Evolutionary conservation across 2,113 vertebrate species (phyloP).

Genomic region (Pyrgilauda ruficollis): DNA sequence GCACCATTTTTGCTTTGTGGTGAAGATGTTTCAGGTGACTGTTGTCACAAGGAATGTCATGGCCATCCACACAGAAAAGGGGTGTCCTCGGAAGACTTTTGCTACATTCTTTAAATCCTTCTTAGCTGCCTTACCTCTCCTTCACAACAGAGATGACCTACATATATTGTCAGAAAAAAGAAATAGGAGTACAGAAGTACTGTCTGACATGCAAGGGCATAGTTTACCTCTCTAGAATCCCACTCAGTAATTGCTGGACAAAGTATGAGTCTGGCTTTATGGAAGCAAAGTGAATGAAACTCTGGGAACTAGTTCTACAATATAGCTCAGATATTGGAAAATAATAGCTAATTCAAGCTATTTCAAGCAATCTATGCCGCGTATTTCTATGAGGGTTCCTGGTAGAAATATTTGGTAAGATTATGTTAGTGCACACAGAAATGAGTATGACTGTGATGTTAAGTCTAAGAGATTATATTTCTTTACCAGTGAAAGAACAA

Average conservation of each 20-base stretch:
- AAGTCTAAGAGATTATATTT: neutral
- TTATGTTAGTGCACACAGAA: neutral
- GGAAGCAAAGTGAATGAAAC: neutral
- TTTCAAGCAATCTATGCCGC: neutral
- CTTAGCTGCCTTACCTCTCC: neutral
- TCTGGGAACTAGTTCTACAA: neutral
- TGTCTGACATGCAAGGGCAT: fast-evolving
- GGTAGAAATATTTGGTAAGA: neutral
- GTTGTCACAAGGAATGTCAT: neutral
- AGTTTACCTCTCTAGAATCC: neutral
- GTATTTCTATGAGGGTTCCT: neutral
- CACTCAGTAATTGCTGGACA: neutral
- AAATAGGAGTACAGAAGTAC: neutral
- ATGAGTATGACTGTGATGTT: neutral
- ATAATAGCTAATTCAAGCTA: neutral
- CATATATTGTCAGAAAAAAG: neutral
- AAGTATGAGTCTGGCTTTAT: neutral
- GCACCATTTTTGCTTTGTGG: neutral
- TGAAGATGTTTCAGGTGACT: neutral
- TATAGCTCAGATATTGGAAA: neutral
- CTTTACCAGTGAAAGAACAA: neutral
- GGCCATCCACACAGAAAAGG: neutral
- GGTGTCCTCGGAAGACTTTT: neutral
- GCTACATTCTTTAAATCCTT: neutral
- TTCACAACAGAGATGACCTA: neutral